Conservation (phyloP, 2,113 vertebrate species). For the Lucifuga dentata region DNA sequence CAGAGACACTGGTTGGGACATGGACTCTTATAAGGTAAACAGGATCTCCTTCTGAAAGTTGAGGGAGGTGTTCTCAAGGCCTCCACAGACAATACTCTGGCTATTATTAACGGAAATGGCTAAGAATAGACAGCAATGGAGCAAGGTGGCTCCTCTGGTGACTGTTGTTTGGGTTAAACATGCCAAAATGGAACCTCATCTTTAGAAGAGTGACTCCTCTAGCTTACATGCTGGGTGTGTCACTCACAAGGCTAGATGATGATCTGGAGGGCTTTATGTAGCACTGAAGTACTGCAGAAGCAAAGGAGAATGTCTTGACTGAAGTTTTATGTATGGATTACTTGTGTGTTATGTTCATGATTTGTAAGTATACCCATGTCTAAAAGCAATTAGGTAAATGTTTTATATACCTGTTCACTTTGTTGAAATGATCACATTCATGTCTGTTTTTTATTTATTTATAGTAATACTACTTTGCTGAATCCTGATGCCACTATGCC, state of each 20-base stretch:
- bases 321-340: slow-evolving; percentile 46
- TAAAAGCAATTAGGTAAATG: neutral
- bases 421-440: neutral
- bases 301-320: slow-evolving; percentile 21
- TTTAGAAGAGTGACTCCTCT: slow-evolving; percentile 69
- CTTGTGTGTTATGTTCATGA: slow-evolving; percentile 28
- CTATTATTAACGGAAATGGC: slow-evolving; percentile 83
- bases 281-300: slow-evolving; percentile 24
- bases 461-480: neutral
- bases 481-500: neutral
- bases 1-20: slow-evolving; percentile 79
- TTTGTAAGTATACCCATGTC: slow-evolving; percentile 66
- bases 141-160: slow-evolving; percentile 75
- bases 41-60: slow-evolving; percentile 83
- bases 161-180: slow-evolving; percentile 75
- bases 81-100: slow-evolving; percentile 84
- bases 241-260: slow-evolving; percentile 34
- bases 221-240: slow-evolving; percentile 59
- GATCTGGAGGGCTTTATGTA: slow-evolving; percentile 43
- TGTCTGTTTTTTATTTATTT: neutral
- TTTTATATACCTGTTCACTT: neutral
- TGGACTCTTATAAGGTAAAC: slow-evolving; percentile 81
- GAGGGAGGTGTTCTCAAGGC: slow-evolving; percentile 80
- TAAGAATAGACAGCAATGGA: slow-evolving; percentile 84
- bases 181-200: slow-evolving; percentile 78